phyloP scores from a whole-genome alignment of 2,888 invertebrate species.

The Tachystola acroxantha region DNA sequence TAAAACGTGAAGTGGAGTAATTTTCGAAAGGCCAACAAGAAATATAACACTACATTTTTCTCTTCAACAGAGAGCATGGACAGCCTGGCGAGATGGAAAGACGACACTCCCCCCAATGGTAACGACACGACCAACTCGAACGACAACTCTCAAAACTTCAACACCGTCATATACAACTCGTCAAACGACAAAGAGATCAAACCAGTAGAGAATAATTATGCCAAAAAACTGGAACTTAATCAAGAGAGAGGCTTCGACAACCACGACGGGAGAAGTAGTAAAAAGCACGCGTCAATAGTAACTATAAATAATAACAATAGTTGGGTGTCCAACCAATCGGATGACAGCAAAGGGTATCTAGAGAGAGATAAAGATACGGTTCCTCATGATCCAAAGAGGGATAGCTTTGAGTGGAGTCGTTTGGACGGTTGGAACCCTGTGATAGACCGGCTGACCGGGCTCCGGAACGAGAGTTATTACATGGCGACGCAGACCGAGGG shows the following conservation, averaged over 20 bases:
- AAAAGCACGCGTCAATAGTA: slow-evolving; percentile 69
- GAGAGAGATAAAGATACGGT: slow-evolving; percentile 68
- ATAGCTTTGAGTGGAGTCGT: slow-evolving; percentile 78
- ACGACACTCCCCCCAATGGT: slow-evolving; percentile 72
- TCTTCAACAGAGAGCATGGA: slow-evolving; percentile 77
- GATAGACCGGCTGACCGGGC: slow-evolving; percentile 88
- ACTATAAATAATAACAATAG: slow-evolving; percentile 72
- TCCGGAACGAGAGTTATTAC: slow-evolving; percentile 95
- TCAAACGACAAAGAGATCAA: slow-evolving; percentile 61
- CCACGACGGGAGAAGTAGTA: slow-evolving; percentile 45
- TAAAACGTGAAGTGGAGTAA: too few species aligned
- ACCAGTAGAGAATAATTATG: slow-evolving; percentile 36
- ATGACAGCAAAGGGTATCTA: slow-evolving; percentile 68
- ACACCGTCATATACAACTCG: slow-evolving; percentile 70
- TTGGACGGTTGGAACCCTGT: slow-evolving; percentile 91
- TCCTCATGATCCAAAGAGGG: slow-evolving; percentile 68
- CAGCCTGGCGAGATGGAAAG: slow-evolving; percentile 73
- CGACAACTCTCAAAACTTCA: slow-evolving; percentile 58
- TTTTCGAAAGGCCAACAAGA: too few species aligned
- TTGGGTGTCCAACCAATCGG: slow-evolving; percentile 72
- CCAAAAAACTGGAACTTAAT: slow-evolving; percentile 36
- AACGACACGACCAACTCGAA: slow-evolving; percentile 63
- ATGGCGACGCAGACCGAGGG: slow-evolving; percentile 85
- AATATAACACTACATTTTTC: too few species aligned
- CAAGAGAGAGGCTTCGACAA: slow-evolving; percentile 46